Conservation (phyloP, 2,113 vertebrate genomes). For the Tapirus terrestris region DNA sequence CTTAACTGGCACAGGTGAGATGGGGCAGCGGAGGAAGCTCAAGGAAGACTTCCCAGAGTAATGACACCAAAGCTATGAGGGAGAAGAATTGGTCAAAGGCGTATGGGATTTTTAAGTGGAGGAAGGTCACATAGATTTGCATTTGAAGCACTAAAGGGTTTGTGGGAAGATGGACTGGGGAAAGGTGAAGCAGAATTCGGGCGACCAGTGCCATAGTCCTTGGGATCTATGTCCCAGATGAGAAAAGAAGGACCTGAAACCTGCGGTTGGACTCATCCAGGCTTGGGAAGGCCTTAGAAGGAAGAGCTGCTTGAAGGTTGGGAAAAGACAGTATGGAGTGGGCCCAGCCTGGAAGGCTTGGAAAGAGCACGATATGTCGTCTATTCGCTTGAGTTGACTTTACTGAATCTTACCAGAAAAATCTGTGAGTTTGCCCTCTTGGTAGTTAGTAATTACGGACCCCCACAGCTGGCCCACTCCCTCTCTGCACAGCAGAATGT, state of each 20-base stretch:
- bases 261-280: background rate
- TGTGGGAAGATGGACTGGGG: background rate
- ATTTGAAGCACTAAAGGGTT: background rate
- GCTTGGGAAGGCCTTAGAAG: background rate
- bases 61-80: background rate
- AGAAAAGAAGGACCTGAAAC: background rate
- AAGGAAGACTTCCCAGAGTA: background rate
- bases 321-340: background rate
- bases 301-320: background rate
- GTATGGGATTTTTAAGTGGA: background rate
- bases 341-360: background rate
- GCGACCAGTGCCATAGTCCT: background rate
- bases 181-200: background rate
- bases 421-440: background rate
- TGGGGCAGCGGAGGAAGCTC: background rate
- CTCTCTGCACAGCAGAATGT: background rate
- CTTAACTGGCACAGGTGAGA: fast-evolving
- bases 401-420: background rate
- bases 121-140: background rate
- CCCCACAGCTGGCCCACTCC: background rate
- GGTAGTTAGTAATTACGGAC: background rate
- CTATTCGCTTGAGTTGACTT: background rate
- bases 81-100: background rate
- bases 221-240: background rate
- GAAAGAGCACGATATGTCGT: background rate